Evolutionary conservation across 2,888 invertebrate genomes (phyloP), one percentile per base, ranked within the genome.

Genomic region (Euphydryas editha): DNA sequence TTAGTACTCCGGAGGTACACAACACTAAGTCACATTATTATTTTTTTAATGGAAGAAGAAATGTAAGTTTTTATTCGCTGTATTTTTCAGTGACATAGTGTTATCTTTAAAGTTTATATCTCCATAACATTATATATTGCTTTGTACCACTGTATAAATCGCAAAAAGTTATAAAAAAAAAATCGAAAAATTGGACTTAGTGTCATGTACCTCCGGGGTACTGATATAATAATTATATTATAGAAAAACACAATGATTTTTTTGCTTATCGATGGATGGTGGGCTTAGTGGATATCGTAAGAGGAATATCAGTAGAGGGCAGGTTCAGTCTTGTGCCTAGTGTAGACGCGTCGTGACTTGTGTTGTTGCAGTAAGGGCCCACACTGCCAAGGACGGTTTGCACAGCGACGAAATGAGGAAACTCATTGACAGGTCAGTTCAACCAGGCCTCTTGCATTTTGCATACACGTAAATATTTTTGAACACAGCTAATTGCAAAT

Each of bases 341-440:
- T 75, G 85, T 91, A 90, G 90, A 88, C 84, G 83, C 87, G 87
- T 86, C 88, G 92, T 92, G 90, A 90, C 87, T 87, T 90, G 87
- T 90, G 88, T 93, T 92, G 90, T 93, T 93, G 89, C 94, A 93
- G 94, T 94, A 88, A 94, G 94, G 92, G 94, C 94, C 87, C 94
- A 94, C 87, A 94, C 93, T 88, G 93, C 93, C 94, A 97, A 97
- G 97, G 97, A 97, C 95, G 96, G 96, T 94, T 96, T 97, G 95
- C 95, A 97, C 94, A 97, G 96, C 94, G 98, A 98, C 95, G 98
- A 98, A 95, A 97, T 98, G 97, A 96, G 98, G 94, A 98, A 97
- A 95, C 96, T 98, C 94, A 97, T 98, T 94, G 98, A 98, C 96
- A 98, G 97, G 98, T 98, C 95, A 97, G 95, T 96, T 88, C 78